Conservation (phyloP, 2,113 vertebrate species). For the Macquaria australasica region DNA sequence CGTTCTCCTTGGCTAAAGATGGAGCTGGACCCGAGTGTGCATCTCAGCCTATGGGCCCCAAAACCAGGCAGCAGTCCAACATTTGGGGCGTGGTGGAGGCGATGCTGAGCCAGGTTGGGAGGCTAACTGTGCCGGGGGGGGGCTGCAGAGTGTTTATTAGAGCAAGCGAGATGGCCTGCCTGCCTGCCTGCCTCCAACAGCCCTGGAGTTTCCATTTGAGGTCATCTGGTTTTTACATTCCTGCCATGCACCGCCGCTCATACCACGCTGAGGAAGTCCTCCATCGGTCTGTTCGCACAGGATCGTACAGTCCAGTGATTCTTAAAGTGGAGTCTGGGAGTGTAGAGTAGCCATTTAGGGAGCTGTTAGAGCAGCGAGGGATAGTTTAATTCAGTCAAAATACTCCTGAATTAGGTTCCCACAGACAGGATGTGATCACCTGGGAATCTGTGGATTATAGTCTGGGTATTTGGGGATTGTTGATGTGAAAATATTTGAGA, state of each 20-base stretch:
- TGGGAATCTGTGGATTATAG: constrained; percentile 15
- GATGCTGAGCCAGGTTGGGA: constrained; percentile 51
- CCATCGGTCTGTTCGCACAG: constrained; percentile 28
- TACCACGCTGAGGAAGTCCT: constrained; percentile 66
- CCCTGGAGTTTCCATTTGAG: constrained; percentile 83
- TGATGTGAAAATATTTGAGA: constrained; percentile 4
- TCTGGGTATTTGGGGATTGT: background rate
- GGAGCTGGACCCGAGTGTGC: constrained; percentile 42
- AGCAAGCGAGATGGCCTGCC: constrained; percentile 69
- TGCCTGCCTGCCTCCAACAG: constrained; percentile 56
- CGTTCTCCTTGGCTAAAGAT: constrained; percentile 61
- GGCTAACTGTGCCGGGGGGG: constrained; percentile 23
- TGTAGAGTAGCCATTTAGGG: constrained; percentile 41
- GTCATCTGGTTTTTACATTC: constrained; percentile 84
- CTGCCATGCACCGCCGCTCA: constrained; percentile 69
- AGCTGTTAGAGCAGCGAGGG: constrained; percentile 28
- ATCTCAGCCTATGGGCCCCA: constrained; percentile 14
- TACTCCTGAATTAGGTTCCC: background rate
- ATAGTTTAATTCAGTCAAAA: background rate
- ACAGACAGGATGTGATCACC: background rate
- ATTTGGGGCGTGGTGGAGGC: constrained; percentile 64
- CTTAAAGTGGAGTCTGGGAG: constrained; percentile 44
- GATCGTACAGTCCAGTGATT: constrained; percentile 24
- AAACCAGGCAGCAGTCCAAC: constrained; percentile 50
- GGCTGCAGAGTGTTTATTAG: constrained; percentile 65